Evolutionary conservation across 2,888 invertebrate genomes (phyloP).

Genomic region (Netelia virgata): DNA sequence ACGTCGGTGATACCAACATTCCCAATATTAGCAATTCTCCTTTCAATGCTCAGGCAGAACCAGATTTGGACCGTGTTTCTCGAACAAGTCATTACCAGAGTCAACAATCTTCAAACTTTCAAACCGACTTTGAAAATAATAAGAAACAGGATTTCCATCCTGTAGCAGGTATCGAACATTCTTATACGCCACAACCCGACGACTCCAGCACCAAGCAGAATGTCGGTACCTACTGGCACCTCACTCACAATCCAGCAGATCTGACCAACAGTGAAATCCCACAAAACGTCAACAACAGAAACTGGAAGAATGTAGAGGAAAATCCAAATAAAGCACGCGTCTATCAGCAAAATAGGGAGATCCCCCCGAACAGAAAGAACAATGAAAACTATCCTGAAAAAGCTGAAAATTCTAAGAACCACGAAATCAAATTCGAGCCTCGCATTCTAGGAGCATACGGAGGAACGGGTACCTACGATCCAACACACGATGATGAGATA

Average conservation of each 20-base stretch:
- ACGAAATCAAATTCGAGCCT: constrained; percentile 66
- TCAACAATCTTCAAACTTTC: neutral
- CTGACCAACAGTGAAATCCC: constrained; percentile 70
- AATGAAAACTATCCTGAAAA: constrained; percentile 2
- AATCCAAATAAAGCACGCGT: neutral
- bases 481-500: constrained; percentile 71
- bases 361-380: neutral
- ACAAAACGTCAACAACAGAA: constrained; percentile 12
- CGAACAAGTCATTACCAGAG: constrained; percentile 9
- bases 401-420: constrained; percentile 23
- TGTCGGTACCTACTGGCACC: constrained; percentile 72
- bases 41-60: constrained; percentile 48
- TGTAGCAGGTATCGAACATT: constrained; percentile 54
- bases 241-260: constrained; percentile 74
- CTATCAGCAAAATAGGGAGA: neutral
- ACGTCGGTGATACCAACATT: constrained; percentile 30
- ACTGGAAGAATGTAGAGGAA: neutral
- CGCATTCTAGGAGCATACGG: constrained; percentile 79
- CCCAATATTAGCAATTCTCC: constrained; percentile 4
- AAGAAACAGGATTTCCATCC: constrained; percentile 8
- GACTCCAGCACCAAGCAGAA: constrained; percentile 6
- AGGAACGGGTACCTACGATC: constrained; percentile 76
- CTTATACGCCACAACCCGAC: neutral
- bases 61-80: constrained; percentile 20
- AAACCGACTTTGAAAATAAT: neutral